Base-by-base conservation (phyloP, 2,888 invertebrate genomes). In the Adela reaumurella region DNA sequence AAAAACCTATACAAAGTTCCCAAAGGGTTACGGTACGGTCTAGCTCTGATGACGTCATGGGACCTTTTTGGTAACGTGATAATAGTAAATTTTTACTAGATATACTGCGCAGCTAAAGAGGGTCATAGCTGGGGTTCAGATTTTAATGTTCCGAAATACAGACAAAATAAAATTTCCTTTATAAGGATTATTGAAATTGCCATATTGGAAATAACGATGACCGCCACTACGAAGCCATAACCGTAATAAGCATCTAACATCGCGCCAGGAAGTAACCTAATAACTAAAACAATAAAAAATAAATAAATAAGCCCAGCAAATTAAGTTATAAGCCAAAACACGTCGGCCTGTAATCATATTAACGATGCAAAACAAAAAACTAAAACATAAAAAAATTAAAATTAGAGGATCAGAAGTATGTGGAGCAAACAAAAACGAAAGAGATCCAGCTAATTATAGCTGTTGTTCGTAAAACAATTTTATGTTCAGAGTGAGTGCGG, bases 261-360 rank as follows among this genome's bases (percentile, higher is more conserved):
- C 35, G n/a, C n/a, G 35, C 35, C 35, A 35, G 35, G 35, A 35
- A 35, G 35, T 35, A 35, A 35, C 35, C 35, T 35, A 35, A 35
- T 35, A 35, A 60, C 67, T 68, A 3, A 43, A 49, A 70, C 69
- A 70, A 71, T 70, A 74, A 78, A 77, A 74, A 77, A 72, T 72
- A 74, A 77, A 77, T 73, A 77, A 72, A 67, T 67, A 68, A 70
- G 66, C 65, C 70, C 69, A 64, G 67, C 74, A 78, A 78, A 78
- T 78, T 78, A 78, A 78, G 78, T 78, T 78, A 77, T 77, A 78
- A 78, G 71, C 74, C 76, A 74, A 76, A 76, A 76, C 76, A 76
- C 74, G 78, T 77, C 77, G 76, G 78, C 77, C 74, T 76, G 74
- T 78, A 78, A 78, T 78, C 78, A 77, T 77, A 77, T 78, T 77